Evolutionary conservation across 2,113 vertebrate genomes (phyloP), one percentile per base, ranked within the genome.

Genomic region (Onychostruthus taczanowskii): DNA sequence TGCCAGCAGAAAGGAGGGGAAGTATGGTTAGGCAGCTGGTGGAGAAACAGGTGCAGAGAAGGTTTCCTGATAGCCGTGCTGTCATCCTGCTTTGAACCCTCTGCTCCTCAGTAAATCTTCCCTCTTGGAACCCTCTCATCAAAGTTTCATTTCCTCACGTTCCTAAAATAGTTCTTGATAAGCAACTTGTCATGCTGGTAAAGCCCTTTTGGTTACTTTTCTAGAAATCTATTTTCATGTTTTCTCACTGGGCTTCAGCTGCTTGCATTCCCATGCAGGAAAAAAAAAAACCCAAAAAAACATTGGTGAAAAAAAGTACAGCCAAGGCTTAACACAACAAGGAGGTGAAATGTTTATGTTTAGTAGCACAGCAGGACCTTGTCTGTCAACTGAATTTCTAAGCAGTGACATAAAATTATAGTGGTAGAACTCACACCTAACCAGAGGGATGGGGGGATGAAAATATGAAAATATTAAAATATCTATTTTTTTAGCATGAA

Each of bases 21-120:
- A 94, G 93, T 49, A 26, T 1, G 0, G 83, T 63, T 52, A 61
- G 26, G 86, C 96, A 95, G 94, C 90, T 97, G 95, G 86, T 92
- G 62, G 61, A 96, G 94, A 87, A 94, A 96, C 96, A 97, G 96
- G 96, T 96, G 95, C 80, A 68, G 89, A 68, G 95, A 90, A 81
- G 73, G 90, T 93, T 94, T 97, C 73, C 80, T 69, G 83, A 95
- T 94, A 97, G 61, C 62, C 0, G 0, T 18, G 73, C 90, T 96
- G 88, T 95, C 94, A 94, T 95, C 73, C 62, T 56, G 58, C 95
- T 95, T 97, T 97, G 94, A 97, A 94, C 73, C 69, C 53, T 87
- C 70, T 84, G 66, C 93, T 92, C 89, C 83, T 90, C 92, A 41
- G 86, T 97, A 97, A 97, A 96, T 96, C 90, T 94, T 96, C 87